Base-by-base conservation (phyloP, 30 jellyfish, hydroid and myxozoan species). In the Euphysa ruthae region DNA sequence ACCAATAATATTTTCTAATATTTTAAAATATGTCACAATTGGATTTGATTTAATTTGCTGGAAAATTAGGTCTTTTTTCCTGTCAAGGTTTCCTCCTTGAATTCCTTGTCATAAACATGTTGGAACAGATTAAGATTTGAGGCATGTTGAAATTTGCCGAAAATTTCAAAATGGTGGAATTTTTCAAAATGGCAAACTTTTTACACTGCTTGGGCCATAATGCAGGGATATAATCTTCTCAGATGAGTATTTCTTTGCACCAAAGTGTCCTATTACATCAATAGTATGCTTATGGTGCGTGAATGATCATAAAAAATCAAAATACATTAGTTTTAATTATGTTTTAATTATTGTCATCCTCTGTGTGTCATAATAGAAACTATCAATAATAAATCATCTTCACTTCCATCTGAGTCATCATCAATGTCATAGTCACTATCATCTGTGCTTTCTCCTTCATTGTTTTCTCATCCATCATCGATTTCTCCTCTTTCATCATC, bases 131-230 rank as follows among this genome's bases (percentile, higher is more conserved):
- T 57, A 57, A 57, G 70, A 61, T 58, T 61, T 61, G 74, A 33
- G 74, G 74, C 74, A 61, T 61, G 74, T 61, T 61, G 74, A 61
- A 61, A 61, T 1, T 61, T 61, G n/a, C n/a, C n/a, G n/a, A n/a
- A n/a, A n/a, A n/a, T n/a, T n/a, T n/a, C n/a, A n/a, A n/a, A n/a
- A n/a, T n/a, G n/a, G n/a, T n/a, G n/a, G n/a, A n/a, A n/a, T n/a
- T n/a, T n/a, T n/a, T 61, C 60, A 30, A 61, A 61, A 61, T 61
- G 74, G 74, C 61, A 58, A 58, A 61, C n/a, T 57, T 61, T 61
- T 29, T 61, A 4, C 66, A 61, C 63, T 28, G 74, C 38, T 61
- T 28, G 34, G 74, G 74, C 74, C 22, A 61, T 61, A 25, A 29
- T 61, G 63, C 22, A 61, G 57, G 27, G 62, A 25, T 61, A 61